Evolutionary conservation across 2,113 vertebrate species (phyloP), one percentile per base, ranked within the genome.

Genomic region (Clarias magur): DNA sequence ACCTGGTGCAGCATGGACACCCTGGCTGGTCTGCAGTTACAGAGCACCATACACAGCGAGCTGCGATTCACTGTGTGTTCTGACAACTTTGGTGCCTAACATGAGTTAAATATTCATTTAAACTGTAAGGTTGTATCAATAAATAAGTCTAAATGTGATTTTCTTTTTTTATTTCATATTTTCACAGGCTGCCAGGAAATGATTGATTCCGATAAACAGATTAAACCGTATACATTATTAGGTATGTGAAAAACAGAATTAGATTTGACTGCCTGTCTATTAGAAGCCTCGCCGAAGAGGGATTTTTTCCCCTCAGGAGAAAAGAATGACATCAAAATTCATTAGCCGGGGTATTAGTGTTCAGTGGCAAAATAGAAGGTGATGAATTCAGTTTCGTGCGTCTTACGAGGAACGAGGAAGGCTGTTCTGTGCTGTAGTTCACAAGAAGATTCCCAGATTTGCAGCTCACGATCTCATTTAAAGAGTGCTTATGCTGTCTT

Each of bases 181-280:
- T 86, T 54, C n/a, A 70, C 62, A 80, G 57, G 84, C 85, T 86
- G 76, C 62, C 85, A 56, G 53, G 15, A 79, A 53, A 65, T 17
- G 53, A 57, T 70, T 79, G 79, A 80, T 86, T 86, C 21, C 19
- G 16, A 73, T 78, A 42, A 85, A 63, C 63, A 63, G 27, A 21
- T 30, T 83, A 21, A 62, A 67, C 48, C 11, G 6, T 16, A 30
- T 54, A 30, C 42, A 13, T 4, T 79, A 34, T 80, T 59, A 67
- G 57, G 13, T 63, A 57, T 12, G 60, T 30, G 25, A 73, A n/a
- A 83, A 85, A 78, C 23, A 65, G 27, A 80, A 86, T 86, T 53
- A 12, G 53, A 38, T 80, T 70, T 30, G 63, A 70, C 79, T 70
- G 76, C 53, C 54, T 79, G 83, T 62, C 21, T 85, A 30, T 62